Conservation (phyloP, 2,797 vertebrate species). For the Numenius phaeopus region DNA sequence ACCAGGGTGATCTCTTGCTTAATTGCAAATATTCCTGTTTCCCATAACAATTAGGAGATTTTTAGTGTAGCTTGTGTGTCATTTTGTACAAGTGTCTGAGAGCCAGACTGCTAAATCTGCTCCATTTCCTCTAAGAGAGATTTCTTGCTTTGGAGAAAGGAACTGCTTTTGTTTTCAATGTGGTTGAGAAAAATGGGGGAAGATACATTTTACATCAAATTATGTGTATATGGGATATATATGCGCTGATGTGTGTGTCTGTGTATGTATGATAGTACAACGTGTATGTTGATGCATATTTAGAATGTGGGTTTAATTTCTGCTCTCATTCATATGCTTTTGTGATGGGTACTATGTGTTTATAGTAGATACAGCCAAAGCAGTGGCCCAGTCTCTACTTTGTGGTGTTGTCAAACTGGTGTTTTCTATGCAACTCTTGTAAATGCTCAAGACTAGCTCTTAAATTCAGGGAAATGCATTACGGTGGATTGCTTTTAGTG, state of each 20-base stretch:
- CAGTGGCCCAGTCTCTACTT: neutral
- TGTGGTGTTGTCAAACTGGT: neutral
- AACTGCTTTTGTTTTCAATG: neutral
- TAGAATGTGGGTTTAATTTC: neutral
- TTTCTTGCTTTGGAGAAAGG: neutral
- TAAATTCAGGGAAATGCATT: neutral
- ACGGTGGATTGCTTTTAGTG: fast-evolving
- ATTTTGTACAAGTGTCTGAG: neutral
- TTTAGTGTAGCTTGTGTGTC: neutral
- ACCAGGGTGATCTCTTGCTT: neutral
- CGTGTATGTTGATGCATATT: neutral
- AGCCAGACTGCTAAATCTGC: neutral
- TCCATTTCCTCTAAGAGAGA: neutral
- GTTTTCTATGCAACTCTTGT: neutral
- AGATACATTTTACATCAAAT: too few species aligned
- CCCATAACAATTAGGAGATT: neutral
- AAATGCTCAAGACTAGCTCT: neutral
- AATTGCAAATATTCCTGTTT: neutral
- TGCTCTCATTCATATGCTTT: neutral
- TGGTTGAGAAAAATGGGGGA: neutral
- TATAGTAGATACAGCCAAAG: neutral
- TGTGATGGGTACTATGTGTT: neutral
- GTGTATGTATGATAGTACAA: neutral
- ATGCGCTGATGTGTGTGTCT: too few species aligned
- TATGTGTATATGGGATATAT: too few species aligned